Conservation (phyloP, 1,140 invertebrate genomes). For the Drosophila miranda region DNA sequence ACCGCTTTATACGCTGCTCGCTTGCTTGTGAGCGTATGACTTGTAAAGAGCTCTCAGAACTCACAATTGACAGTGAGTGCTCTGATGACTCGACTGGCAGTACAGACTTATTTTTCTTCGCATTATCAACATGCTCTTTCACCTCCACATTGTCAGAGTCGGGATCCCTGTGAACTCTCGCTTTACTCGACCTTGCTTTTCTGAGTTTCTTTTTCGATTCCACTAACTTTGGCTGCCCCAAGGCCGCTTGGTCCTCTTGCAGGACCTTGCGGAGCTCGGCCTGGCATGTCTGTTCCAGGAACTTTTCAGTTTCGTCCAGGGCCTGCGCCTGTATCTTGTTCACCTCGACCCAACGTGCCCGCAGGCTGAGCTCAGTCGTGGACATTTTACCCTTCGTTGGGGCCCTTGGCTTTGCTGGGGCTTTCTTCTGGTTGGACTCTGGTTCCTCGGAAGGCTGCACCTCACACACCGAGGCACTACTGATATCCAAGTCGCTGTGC, state of each 20-base stretch:
- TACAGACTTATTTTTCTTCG: too few species aligned
- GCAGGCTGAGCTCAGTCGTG: conserved; percentile 28
- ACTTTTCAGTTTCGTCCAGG: conserved; percentile 51
- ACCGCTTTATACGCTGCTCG: background rate
- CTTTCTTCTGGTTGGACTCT: background rate
- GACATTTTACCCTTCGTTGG: background rate
- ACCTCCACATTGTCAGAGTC: too few species aligned
- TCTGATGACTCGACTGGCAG: background rate
- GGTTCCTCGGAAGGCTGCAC: background rate
- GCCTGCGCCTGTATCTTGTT: conserved; percentile 31
- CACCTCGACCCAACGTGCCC: conserved; percentile 64
- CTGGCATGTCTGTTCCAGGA: conserved; percentile 26
- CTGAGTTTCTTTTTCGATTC: conserved; percentile 1
- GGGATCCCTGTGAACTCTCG: too few species aligned
- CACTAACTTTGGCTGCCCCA: background rate
- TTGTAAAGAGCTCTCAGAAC: too few species aligned
- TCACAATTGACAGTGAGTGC: background rate
- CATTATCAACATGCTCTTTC: too few species aligned
- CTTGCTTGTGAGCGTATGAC: too few species aligned
- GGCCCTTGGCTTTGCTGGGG: background rate
- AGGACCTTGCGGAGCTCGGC: conserved; percentile 5
- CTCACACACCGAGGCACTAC: too few species aligned
- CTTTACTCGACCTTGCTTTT: background rate
- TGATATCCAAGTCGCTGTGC: too few species aligned
- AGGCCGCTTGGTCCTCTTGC: conserved; percentile 18